These are phyloP conservation scores for Selenia dentaria DNA, from an alignment of 2,888 invertebrate genomes.

Conservation along the genomic window DNA sequence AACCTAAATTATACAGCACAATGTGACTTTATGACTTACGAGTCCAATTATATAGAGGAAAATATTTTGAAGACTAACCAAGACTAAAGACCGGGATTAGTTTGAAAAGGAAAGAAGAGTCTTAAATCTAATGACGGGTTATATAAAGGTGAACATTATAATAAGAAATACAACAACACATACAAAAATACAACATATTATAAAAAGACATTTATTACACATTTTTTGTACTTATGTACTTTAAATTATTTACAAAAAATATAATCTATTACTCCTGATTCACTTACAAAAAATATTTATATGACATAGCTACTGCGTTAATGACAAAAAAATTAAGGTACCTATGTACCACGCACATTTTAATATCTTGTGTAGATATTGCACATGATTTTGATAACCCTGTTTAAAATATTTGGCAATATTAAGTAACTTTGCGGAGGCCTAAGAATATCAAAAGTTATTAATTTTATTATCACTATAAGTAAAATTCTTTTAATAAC, in stretches of 20 bases:
- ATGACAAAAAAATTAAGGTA: conserved; percentile 12
- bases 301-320: conserved; percentile 26
- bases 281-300: conserved; percentile 30
- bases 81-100: too few relatives aligned
- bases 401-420: conserved; percentile 55
- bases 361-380: conserved; percentile 9
- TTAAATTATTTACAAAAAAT: conserved; percentile 59
- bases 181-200: too few relatives aligned
- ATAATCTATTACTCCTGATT: conserved; percentile 25
- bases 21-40: too few relatives aligned
- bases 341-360: too few relatives aligned
- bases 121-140: too few relatives aligned
- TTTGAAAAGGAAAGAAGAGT: too few relatives aligned
- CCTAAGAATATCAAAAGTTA: conserved; percentile 2
- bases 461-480: background rate
- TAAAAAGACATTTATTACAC: conserved; percentile 61
- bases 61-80: too few relatives aligned
- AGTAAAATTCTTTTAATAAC: too few relatives aligned
- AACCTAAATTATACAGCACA: too few relatives aligned
- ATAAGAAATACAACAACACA: too few relatives aligned
- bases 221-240: conserved; percentile 62
- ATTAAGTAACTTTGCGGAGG: conserved; percentile 33
- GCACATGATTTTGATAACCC: conserved; percentile 45
- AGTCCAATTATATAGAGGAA: too few relatives aligned
- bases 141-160: too few relatives aligned